A percentile compares a stretch with the other conserved stretches of the same genome.
Conservation (phyloP, 2,888 invertebrate species). For the Buathra laborator region DNA sequence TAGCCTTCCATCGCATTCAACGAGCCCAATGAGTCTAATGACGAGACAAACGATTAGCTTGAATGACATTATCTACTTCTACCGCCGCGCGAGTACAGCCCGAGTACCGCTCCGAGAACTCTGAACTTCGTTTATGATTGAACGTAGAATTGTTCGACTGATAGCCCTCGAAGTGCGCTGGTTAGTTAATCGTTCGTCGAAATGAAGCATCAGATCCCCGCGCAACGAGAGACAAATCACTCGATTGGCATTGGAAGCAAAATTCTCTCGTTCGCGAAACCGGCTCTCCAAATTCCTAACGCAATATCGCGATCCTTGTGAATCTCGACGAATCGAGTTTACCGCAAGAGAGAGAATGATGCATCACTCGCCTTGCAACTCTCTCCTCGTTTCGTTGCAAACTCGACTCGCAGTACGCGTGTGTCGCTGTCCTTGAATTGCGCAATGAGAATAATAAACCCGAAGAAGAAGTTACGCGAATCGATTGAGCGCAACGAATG, state of each 20-base stretch:
- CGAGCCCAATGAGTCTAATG: constrained; percentile 34
- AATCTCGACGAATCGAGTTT: background rate
- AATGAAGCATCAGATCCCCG: background rate
- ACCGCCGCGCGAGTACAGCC: background rate
- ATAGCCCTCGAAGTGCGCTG: background rate
- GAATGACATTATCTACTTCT: constrained; percentile 24
- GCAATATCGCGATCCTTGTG: background rate
- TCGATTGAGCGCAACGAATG: background rate
- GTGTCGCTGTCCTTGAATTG: background rate
- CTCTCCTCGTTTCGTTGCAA: background rate
- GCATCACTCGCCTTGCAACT: background rate
- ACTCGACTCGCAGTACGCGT: background rate
- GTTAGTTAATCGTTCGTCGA: constrained; percentile 22
- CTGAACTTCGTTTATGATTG: background rate
- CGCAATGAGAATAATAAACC: background rate
- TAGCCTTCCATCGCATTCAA: constrained; percentile 20
- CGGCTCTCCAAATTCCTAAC: constrained; percentile 1
- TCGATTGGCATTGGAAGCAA: background rate
- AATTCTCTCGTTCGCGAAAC: background rate
- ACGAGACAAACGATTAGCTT: constrained; percentile 39
- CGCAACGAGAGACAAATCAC: background rate
- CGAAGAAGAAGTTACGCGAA: background rate
- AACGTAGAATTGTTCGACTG: constrained; percentile 2
- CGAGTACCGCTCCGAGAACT: background rate
- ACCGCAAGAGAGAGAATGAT: background rate